phyloP scores from a whole-genome alignment of 1,140 invertebrate species.

The Leptinotarsa texana region DNA sequence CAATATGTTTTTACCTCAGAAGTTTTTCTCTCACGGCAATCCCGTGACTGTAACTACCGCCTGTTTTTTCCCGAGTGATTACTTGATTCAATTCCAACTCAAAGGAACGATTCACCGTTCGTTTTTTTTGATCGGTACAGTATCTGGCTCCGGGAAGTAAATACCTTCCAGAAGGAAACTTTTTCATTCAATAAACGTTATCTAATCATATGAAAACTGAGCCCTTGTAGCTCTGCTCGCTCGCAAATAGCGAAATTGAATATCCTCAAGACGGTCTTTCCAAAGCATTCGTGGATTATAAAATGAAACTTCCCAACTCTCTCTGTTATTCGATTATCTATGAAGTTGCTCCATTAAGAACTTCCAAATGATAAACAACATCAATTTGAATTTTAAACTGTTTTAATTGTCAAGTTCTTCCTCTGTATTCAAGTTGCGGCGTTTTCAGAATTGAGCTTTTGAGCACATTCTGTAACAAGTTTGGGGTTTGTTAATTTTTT shows the following conservation, averaged over 20 bases:
- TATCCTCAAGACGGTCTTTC: neutral
- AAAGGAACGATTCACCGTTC: no score
- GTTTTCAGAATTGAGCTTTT: no score
- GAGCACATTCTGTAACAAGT: no score
- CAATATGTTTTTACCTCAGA: no score
- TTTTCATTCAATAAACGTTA: slow-evolving; percentile 4
- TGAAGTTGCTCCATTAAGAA: neutral
- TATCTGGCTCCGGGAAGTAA: neutral
- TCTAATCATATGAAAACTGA: neutral
- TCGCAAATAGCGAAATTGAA: neutral
- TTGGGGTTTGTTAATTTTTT: no score
- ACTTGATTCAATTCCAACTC: no score
- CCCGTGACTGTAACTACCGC: no score
- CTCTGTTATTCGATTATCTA: neutral
- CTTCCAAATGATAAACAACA: slow-evolving; percentile 3
- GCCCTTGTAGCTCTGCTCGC: neutral
- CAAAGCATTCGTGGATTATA: neutral
- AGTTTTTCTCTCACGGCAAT: no score
- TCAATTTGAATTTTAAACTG: neutral
- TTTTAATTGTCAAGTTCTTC: neutral
- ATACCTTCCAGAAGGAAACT: neutral
- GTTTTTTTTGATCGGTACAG: no score
- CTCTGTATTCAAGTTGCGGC: no score
- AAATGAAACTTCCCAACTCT: slow-evolving; percentile 1
- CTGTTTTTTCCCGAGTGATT: no score